These are phyloP conservation scores for Hylaeus volcanicus DNA, from an alignment of 1,140 invertebrate species.

Conservation along the genomic window DNA sequence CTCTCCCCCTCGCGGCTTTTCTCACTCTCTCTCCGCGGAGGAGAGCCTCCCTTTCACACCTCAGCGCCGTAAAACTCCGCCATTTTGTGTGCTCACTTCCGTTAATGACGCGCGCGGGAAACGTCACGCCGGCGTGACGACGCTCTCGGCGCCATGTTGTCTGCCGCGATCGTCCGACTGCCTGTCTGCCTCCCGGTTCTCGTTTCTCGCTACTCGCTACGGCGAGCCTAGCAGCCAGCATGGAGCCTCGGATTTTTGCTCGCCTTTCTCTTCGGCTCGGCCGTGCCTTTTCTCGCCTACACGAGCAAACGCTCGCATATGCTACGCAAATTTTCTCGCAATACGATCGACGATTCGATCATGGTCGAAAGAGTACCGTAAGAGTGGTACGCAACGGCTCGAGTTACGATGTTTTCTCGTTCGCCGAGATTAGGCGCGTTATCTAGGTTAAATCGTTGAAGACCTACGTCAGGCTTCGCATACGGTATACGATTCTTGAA, in stretches of 20 bases:
- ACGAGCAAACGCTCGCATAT: constrained; percentile 18
- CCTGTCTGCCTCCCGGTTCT: constrained; percentile 56
- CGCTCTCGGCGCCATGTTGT: constrained; percentile 79
- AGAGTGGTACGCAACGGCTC: neutral
- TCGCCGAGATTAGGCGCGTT: constrained; percentile 37
- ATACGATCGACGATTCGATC: neutral
- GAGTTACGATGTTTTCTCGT: constrained; percentile 42
- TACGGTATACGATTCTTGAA: constrained; percentile 56
- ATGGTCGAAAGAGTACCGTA: neutral
- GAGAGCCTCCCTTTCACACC: constrained; percentile 72
- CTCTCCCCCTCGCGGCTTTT: neutral
- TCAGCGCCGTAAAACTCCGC: constrained; percentile 73
- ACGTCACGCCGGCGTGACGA: constrained; percentile 74
- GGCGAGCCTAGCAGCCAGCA: constrained; percentile 74
- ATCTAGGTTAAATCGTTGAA: constrained; percentile 56
- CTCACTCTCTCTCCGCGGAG: constrained; percentile 14
- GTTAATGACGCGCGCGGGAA: constrained; percentile 77
- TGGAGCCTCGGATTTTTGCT: constrained; percentile 77
- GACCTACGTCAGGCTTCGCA: constrained; percentile 51
- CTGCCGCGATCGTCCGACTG: constrained; percentile 72
- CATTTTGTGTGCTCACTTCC: constrained; percentile 78
- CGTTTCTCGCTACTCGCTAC: constrained; percentile 34
- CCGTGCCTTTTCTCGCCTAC: constrained; percentile 47
- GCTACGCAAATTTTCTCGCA: constrained; percentile 25
- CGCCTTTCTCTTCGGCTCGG: constrained; percentile 61